Base-by-base conservation (phyloP, 2,113 vertebrate genomes). In the Xenus cinereus region DNA sequence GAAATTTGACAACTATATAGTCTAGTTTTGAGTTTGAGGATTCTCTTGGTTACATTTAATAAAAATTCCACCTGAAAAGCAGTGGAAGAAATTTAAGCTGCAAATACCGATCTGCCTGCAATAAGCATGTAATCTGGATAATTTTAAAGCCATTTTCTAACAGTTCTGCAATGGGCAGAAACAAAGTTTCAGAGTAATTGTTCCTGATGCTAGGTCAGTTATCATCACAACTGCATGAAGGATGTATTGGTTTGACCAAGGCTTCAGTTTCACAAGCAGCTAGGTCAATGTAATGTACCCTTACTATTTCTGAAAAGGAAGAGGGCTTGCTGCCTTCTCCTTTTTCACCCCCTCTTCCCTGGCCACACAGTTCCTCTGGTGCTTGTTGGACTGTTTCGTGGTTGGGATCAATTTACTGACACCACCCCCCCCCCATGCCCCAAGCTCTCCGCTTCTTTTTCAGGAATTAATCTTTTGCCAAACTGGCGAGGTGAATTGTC, bases 401-500 rank as follows among this genome's bases (percentile, higher is more conserved):
- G 51, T 18, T 39, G 35, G 63, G 7, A 92, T 90, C 67, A 0
- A 0, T 5, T 66, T 51, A 12, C 45, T 23, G 9, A 77, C 27
- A 54, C 53, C 53, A 30, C 14, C 51, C 27, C 15, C 27, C 15
- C 15, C 12, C n/a, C 63, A 57, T 0, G 4, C 64, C 46, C 72
- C 86, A 69, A 95, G 88, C 63, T 95, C 68, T 88, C 72, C 28
- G 0, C 79, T 95, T 89, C 92, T 94, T 62, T 93, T 93, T 76
- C 95, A 95, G 89, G 94, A 15, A 10, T 73, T 78, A 69, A 77
- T 71, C 76, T 87, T 67, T 93, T 88, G 83, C 67, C 85, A 62
- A 14, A 62, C 9, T 62, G 86, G 59, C 0, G 4, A 93, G 90
- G 94, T 81, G 64, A 92, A 51, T 90, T 80, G 75, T 90, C 75